Conservation (phyloP, 2,113 vertebrate species). For the Cisticola juncidis region DNA sequence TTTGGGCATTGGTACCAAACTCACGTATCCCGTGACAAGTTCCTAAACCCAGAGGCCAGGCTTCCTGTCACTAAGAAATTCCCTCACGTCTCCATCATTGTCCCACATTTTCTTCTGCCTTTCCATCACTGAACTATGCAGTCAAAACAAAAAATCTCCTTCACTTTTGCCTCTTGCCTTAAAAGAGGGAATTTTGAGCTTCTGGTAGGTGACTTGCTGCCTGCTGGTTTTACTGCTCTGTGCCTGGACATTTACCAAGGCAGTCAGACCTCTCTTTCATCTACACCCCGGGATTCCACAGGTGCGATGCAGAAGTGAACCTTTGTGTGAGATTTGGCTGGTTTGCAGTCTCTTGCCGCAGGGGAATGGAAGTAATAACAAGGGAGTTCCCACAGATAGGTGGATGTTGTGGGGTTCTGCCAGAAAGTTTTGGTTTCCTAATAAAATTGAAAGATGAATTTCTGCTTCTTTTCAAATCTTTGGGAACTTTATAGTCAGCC, state of each 20-base stretch:
- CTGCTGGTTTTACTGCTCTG: not conserved
- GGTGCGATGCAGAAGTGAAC: constrained; percentile 12
- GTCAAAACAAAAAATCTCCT: not conserved
- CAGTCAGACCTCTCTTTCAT: not conserved
- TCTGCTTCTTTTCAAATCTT: not conserved
- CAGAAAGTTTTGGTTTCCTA: constrained; percentile 41
- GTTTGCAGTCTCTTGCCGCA: constrained; percentile 1
- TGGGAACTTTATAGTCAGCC: not conserved
- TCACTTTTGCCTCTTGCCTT: accelerated
- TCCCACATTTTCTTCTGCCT: not conserved
- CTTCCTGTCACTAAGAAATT: not conserved
- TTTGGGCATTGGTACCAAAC: accelerated
- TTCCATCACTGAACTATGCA: not conserved
- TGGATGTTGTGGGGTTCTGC: constrained; percentile 4
- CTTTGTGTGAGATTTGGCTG: constrained; percentile 50
- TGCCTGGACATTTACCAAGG: not conserved
- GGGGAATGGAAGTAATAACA: constrained; percentile 39
- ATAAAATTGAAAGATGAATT: not conserved
- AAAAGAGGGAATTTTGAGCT: not conserved
- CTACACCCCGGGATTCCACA: not conserved
- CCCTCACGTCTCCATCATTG: not conserved
- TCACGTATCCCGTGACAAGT: not conserved
- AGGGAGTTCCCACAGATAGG: constrained; percentile 49
- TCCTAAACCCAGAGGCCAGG: not conserved
- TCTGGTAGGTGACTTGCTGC: not conserved